Base-by-base conservation (phyloP, 1,140 invertebrate species). In the Prorops nasuta region DNA sequence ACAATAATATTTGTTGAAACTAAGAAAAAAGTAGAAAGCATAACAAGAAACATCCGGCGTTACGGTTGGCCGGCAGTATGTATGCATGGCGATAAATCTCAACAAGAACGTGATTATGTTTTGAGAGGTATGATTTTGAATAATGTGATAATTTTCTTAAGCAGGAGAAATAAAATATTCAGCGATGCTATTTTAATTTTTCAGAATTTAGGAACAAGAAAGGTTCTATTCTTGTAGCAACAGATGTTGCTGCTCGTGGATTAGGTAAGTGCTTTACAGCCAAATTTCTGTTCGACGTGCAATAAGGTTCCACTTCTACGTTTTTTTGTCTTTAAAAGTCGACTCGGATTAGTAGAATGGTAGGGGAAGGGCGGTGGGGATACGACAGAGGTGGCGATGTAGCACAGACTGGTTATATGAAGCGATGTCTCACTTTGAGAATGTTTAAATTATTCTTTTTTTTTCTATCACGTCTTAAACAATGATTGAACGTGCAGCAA, bases 51-150 rank as follows among this genome's bases (percentile, higher is more conserved):
- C 67, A 94, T 98, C 71, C 85, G 91, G 67, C 83, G 91, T 56
- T 93, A 91, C 75, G 94, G 95, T 1, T 92, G 91, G 91, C 84
- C 90, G 58, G 87, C 92, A 40, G 86, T 95, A 63, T 88, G 91
- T 74, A 98, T 98, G 84, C 96, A 98, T 71, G 96, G 96, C 49
- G 96, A 98, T 72, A 98, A 98, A 79, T 92, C 92, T 38, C 96
- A 98, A 72, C 90, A 90, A 71, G 95, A 98, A 76, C 82, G 96
- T 74, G 96, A 98, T 80, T 94, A 92, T 84, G 94, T 96, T 46
- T 80, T 98, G 39, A 86, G 87, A 78, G 86, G 86, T 86, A 75
- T 55, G 35, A 39, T 43, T 3, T 28, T 35, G 4, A 28, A 28
- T 28, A 28, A 6, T 28, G 10, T 28, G 18, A 44, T 42, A 37